These are phyloP conservation scores for Bucco capensis DNA, from an alignment of 2,113 vertebrate species.

Conservation along the genomic window DNA sequence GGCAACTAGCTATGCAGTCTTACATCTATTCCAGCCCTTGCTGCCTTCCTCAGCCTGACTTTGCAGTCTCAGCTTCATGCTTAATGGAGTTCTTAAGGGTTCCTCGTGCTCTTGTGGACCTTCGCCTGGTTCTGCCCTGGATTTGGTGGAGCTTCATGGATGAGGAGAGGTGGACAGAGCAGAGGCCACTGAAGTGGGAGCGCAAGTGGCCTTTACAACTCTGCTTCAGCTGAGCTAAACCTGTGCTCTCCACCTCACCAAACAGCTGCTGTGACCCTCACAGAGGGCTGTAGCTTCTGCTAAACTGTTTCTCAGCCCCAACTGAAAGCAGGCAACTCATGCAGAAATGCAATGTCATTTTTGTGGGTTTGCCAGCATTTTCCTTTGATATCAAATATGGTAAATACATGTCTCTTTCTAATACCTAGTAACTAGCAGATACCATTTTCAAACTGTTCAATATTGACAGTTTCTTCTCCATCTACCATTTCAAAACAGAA, in stretches of 20 bases:
- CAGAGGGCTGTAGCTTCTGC: not conserved
- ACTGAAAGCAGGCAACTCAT: not conserved
- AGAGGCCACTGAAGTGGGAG: not conserved
- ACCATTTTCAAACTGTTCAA: not conserved
- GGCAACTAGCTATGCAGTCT: not conserved
- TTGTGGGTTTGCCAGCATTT: not conserved
- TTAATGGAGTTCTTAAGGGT: not conserved
- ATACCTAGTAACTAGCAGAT: not conserved
- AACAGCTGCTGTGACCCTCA: not conserved
- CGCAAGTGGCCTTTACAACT: not conserved
- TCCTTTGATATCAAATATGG: not conserved
- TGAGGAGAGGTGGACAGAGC: not conserved
- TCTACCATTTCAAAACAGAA: not conserved
- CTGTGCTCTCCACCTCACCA: rapidly evolving
- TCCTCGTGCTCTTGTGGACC: not conserved
- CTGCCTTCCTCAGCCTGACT: not conserved
- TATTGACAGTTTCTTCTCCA: not conserved
- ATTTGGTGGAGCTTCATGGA: not conserved
- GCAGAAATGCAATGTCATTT: not conserved
- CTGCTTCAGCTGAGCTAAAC: not conserved
- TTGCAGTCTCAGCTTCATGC: not conserved
- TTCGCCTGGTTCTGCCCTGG: not conserved
- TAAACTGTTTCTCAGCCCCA: not conserved
- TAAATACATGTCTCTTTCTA: not conserved
- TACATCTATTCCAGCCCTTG: not conserved